phyloP scores from a whole-genome alignment of 2,888 invertebrate species.

The Sesia apiformis region DNA sequence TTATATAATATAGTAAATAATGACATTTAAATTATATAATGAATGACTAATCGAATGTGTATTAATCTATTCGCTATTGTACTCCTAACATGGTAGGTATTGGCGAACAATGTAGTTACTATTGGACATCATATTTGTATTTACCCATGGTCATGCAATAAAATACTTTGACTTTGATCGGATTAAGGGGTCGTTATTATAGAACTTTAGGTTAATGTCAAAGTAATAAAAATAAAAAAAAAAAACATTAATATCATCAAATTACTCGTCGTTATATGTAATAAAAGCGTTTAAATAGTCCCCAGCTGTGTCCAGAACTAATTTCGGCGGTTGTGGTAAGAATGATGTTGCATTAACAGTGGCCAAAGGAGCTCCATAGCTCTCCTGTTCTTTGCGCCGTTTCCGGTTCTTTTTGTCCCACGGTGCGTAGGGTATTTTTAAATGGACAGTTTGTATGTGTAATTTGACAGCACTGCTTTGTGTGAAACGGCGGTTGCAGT shows the following conservation, averaged over 20 bases:
- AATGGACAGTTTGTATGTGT: slow-evolving; percentile 64
- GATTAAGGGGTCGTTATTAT: too few relatives aligned
- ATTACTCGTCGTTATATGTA: slow-evolving; percentile 39
- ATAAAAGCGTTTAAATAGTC: slow-evolving; percentile 54
- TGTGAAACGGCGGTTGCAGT: slow-evolving; percentile 60
- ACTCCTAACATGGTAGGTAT: too few relatives aligned
- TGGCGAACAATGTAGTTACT: too few relatives aligned
- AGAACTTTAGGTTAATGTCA: too few relatives aligned
- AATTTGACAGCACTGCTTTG: slow-evolving; percentile 64
- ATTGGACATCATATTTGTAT: too few relatives aligned
- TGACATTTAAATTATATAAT: too few relatives aligned
- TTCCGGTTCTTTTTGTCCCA: slow-evolving; percentile 66
- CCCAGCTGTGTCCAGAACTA: slow-evolving; percentile 33
- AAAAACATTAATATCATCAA: not conserved
- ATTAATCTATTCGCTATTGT: too few relatives aligned
- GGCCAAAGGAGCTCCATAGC: slow-evolving; percentile 11
- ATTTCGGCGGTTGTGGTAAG: slow-evolving; percentile 15
- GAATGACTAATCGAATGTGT: too few relatives aligned
- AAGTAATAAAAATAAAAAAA: too few relatives aligned
- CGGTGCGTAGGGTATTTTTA: slow-evolving; percentile 66
- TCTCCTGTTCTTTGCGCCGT: slow-evolving; percentile 22
- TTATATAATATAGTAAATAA: too few relatives aligned
- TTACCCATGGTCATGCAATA: too few relatives aligned
- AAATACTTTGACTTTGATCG: too few relatives aligned
- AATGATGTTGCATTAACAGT: slow-evolving; percentile 5